Evolutionary conservation across 2,797 vertebrate genomes (phyloP).

Genomic region (Botia almorhae): DNA sequence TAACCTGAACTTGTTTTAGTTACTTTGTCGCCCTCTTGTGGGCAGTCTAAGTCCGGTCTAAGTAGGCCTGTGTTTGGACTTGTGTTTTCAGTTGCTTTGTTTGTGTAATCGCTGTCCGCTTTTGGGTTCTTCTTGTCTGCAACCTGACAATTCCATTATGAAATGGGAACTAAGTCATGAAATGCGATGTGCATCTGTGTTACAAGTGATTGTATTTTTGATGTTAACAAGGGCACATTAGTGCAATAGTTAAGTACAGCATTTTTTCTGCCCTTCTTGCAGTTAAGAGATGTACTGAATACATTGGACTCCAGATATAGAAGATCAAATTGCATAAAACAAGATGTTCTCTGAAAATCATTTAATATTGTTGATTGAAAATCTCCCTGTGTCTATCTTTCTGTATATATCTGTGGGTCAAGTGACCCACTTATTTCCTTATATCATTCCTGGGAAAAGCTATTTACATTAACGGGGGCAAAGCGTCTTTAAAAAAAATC

Average conservation of each 20-base stretch:
- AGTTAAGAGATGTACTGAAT: background rate
- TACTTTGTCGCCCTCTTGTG: too few species aligned
- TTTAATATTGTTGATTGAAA: background rate
- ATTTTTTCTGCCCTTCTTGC: background rate
- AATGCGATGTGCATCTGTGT: background rate
- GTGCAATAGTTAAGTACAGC: background rate
- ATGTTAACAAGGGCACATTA: background rate
- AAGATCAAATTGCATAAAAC: background rate
- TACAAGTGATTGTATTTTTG: too few species aligned
- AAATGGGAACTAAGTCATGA: background rate
- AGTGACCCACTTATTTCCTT: background rate
- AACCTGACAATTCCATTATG: background rate
- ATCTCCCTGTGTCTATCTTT: background rate
- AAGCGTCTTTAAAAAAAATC: slow-evolving; percentile 4
- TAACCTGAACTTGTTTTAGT: too few species aligned
- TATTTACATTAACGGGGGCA: background rate
- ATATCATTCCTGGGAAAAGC: slow-evolving; percentile 4
- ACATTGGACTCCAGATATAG: background rate
- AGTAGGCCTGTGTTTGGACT: too few species aligned
- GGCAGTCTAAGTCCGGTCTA: too few species aligned
- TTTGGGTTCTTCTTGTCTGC: too few species aligned
- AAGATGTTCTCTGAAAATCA: background rate
- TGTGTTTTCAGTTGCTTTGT: too few species aligned
- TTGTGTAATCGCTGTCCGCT: too few species aligned
- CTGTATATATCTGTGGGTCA: background rate